phyloP scores from a whole-genome alignment of 2,113 vertebrate genomes.

The Amazona vittata region DNA sequence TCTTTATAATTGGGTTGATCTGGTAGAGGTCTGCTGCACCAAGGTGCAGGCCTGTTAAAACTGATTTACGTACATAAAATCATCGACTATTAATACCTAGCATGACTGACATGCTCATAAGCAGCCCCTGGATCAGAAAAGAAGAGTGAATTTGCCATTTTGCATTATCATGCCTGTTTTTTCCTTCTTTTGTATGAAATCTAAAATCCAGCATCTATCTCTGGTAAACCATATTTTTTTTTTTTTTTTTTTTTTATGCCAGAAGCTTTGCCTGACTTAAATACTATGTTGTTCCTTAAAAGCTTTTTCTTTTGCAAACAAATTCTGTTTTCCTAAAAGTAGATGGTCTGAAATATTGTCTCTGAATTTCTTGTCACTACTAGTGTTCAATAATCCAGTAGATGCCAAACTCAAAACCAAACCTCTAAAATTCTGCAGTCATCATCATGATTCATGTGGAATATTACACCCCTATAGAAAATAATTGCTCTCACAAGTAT shows the following conservation, averaged over 20 bases:
- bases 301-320: not conserved
- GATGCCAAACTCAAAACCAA: not conserved
- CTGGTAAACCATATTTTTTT: not conserved
- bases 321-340: not conserved
- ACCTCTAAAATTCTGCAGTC: not conserved
- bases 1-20: not conserved
- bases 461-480: conserved; percentile 16
- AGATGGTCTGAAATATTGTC: not conserved
- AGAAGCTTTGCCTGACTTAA: not conserved
- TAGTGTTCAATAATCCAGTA: not conserved
- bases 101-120: not conserved
- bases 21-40: not conserved
- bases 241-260: not conserved
- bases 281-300: not conserved
- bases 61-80: no score
- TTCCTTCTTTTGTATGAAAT: not conserved
- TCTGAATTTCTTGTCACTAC: not conserved
- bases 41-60: not conserved
- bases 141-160: not conserved
- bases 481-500: conserved; percentile 21
- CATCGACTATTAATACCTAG: not conserved
- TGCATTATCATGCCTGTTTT: not conserved
- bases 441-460: not conserved
- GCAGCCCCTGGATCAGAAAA: not conserved
- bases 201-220: not conserved